A percentile compares a stretch with the other conserved stretches of the same genome.
These are phyloP conservation scores for Psilopogon haemacephalus DNA, from an alignment of 2,113 vertebrate genomes.

Conservation along the genomic window DNA sequence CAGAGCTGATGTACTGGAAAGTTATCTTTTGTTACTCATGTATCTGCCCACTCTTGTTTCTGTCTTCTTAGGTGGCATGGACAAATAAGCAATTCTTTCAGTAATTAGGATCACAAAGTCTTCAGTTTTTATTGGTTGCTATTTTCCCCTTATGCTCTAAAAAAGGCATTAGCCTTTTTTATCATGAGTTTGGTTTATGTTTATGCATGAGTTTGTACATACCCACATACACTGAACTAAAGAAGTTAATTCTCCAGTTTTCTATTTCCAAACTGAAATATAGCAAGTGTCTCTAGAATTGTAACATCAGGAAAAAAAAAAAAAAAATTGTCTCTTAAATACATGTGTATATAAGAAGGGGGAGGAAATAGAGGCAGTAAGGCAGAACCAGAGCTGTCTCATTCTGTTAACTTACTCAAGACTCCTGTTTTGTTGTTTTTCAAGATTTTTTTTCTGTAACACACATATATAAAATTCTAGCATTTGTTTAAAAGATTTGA, in stretches of 20 bases:
- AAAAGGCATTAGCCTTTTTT: constrained; percentile 5
- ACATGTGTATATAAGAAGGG: not conserved
- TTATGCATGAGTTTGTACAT: constrained; percentile 48
- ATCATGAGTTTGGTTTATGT: not conserved
- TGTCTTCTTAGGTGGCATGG: constrained; percentile 3
- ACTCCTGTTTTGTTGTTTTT: not conserved
- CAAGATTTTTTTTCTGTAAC: not conserved
- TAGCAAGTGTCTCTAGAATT: not conserved
- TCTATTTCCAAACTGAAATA: not conserved
- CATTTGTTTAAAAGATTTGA: not conserved
- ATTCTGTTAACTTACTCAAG: not conserved
- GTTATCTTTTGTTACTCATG: constrained; percentile 39
- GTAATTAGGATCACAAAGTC: not conserved
- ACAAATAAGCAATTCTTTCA: not conserved
- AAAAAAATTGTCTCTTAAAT: not conserved
- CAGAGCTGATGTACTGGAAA: constrained; percentile 48
- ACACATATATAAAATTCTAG: not conserved
- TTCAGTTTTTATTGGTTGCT: not conserved
- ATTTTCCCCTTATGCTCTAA: constrained; percentile 15
- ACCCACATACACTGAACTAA: constrained; percentile 38
- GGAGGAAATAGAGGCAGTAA: not conserved
- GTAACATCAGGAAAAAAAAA: not conserved
- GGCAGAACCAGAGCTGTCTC: not conserved
- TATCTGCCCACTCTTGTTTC: constrained; percentile 20
- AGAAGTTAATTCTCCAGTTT: not conserved